Percentiles rank a stretch among this genome's conserved stretches.
Conservation (phyloP, 2,888 invertebrate genomes). For the Lasius fuliginosus region DNA sequence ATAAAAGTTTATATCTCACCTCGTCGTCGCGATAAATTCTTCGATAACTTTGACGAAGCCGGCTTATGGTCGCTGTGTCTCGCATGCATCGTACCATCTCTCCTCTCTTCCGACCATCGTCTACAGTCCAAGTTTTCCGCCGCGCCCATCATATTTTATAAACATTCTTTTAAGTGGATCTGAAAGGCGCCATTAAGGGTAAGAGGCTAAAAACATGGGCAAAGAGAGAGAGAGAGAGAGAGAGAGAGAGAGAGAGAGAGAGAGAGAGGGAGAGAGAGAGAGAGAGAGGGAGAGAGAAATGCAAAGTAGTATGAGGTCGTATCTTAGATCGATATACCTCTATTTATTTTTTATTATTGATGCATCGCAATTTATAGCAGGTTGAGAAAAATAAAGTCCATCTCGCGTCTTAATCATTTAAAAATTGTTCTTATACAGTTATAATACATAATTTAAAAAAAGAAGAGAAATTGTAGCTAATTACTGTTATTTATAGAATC, state of each 20-base stretch:
- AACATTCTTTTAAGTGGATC: slow-evolving; percentile 67
- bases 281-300: slow-evolving; percentile 33
- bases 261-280: neutral
- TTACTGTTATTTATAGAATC: neutral
- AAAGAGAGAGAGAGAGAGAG: neutral
- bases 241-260: neutral
- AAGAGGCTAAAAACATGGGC: slow-evolving; percentile 58
- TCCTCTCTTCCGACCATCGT: neutral
- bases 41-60: slow-evolving; percentile 50
- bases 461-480: neutral
- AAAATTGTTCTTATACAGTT: neutral
- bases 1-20: slow-evolving; percentile 53
- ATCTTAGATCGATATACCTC: slow-evolving; percentile 56
- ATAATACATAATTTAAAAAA: neutral
- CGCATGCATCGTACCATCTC: neutral
- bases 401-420: neutral
- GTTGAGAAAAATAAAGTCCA: neutral
- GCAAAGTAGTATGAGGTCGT: slow-evolving; percentile 53
- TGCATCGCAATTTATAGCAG: neutral
- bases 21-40: slow-evolving; percentile 55
- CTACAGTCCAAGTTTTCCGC: slow-evolving; percentile 38
- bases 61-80: slow-evolving; percentile 41
- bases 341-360: neutral
- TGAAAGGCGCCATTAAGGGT: slow-evolving; percentile 69
- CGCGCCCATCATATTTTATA: slow-evolving; percentile 67